These are phyloP conservation scores for Dicrostonyx torquatus DNA, from an alignment of 2,797 vertebrate genomes.

Conservation along the genomic window DNA sequence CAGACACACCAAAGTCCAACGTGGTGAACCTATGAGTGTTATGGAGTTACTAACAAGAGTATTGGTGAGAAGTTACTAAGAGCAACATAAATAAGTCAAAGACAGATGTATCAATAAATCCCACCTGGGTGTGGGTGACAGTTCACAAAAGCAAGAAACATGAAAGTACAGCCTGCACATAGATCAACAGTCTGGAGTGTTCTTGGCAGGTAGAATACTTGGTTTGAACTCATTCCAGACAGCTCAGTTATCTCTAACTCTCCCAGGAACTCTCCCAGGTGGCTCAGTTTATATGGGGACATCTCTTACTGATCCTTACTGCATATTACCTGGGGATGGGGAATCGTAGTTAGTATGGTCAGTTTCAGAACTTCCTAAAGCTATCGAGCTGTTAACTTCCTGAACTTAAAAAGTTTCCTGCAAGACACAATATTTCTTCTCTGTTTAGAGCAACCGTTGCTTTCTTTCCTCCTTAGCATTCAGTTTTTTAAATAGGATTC, in stretches of 20 bases:
- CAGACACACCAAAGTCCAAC: background rate
- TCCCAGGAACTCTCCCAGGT: background rate
- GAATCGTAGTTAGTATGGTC: too few species aligned
- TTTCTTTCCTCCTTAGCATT: background rate
- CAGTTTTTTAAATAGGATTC: background rate
- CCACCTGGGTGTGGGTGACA: background rate
- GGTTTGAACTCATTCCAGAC: background rate
- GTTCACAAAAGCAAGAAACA: background rate
- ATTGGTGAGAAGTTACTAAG: background rate
- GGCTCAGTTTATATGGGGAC: background rate
- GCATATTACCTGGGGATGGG: background rate
- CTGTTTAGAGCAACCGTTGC: background rate
- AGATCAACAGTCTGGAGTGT: background rate
- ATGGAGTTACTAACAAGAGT: background rate
- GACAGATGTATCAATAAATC: background rate
- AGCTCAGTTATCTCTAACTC: background rate
- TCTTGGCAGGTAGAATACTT: too few species aligned
- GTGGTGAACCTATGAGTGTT: background rate
- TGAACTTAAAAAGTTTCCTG: background rate
- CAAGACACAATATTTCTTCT: background rate
- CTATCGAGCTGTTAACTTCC: background rate
- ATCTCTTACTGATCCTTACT: background rate
- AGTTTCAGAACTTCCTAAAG: background rate
- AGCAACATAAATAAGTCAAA: background rate
- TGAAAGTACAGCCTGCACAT: background rate